Evolutionary conservation across 2,113 vertebrate genomes (phyloP).

Genomic region (Podilymbus podiceps): DNA sequence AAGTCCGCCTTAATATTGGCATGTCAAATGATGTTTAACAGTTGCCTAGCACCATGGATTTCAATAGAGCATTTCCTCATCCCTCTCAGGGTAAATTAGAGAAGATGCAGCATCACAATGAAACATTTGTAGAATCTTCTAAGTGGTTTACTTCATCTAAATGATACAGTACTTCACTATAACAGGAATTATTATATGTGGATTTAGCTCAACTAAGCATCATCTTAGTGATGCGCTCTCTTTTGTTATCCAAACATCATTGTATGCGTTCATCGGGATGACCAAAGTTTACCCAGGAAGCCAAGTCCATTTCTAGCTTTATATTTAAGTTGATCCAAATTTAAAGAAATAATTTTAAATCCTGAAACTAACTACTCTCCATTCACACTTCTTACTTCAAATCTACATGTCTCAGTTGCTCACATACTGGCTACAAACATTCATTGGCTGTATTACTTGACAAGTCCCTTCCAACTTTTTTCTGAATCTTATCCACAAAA

Average conservation of each 20-base stretch:
- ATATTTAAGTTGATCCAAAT: background rate
- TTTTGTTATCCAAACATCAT: conserved; percentile 43
- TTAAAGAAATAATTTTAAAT: conserved; percentile 44
- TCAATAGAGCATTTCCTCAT: background rate
- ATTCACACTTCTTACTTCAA: background rate
- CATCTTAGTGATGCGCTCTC: conserved; percentile 18
- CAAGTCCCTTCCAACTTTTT: background rate
- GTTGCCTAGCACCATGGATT: background rate
- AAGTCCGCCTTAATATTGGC: background rate
- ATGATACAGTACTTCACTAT: background rate
- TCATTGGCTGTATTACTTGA: background rate
- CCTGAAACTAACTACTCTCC: background rate
- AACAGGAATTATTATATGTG: conserved; percentile 18
- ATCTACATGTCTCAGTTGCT: background rate
- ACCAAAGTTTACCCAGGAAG: conserved; percentile 15
- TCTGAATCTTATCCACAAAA: background rate
- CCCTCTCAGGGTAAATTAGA: background rate
- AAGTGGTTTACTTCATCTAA: background rate
- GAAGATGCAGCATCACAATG: conserved; percentile 8
- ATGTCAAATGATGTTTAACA: background rate
- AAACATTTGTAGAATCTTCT: background rate
- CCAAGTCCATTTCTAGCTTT: conserved; percentile 10
- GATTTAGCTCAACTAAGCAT: conserved; percentile 53
- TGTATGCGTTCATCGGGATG: conserved; percentile 16
- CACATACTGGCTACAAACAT: background rate